phyloP scores from a whole-genome alignment of 1,140 invertebrate species.

The Pseudomyrmex concolor region DNA sequence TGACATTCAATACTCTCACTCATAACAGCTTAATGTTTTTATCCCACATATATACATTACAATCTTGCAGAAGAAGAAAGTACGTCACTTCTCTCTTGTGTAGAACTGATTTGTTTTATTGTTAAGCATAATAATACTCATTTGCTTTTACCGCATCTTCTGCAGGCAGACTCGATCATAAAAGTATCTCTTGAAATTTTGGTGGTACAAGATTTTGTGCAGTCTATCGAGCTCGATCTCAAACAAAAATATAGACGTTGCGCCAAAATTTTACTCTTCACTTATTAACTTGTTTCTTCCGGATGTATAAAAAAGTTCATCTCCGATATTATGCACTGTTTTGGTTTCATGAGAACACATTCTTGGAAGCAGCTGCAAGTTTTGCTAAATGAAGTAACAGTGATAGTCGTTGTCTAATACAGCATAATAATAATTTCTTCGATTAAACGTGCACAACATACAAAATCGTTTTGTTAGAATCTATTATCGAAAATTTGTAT shows the following conservation, averaged over 20 bases:
- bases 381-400: conserved; percentile 6
- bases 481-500: conserved; percentile 14
- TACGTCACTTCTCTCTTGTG: conserved; percentile 36
- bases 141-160: conserved; percentile 60
- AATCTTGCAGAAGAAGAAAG: conserved; percentile 19
- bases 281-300: neutral
- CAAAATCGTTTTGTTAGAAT: conserved; percentile 1
- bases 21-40: neutral
- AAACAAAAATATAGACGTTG: neutral
- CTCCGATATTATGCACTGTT: neutral
- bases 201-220: neutral
- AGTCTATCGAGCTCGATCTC: conserved; percentile 11
- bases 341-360: conserved; percentile 16
- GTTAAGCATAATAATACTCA: conserved; percentile 53
- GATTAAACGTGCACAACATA: conserved; percentile 37
- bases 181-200: conserved; percentile 18
- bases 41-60: conserved; percentile 1
- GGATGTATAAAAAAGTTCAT: conserved; percentile 8
- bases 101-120: conserved; percentile 53
- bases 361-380: neutral
- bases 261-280: neutral
- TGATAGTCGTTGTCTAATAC: neutral
- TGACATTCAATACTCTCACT: neutral
- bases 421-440: conserved; percentile 45
- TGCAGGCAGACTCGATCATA: conserved; percentile 47